Base-by-base conservation (phyloP, 2,888 invertebrate genomes). In the Ischnura elegans region DNA sequence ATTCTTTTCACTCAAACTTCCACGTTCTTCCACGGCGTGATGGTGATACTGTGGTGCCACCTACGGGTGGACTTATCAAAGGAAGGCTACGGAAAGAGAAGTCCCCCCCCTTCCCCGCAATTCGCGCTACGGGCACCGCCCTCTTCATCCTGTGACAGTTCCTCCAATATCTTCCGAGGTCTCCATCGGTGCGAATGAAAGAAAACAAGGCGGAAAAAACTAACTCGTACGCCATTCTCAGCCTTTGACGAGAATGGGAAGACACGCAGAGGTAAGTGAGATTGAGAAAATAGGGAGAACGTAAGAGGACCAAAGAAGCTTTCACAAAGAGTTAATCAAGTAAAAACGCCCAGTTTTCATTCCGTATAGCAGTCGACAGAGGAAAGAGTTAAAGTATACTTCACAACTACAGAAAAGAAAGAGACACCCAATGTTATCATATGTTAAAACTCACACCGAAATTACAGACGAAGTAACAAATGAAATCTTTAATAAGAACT, bases 101-200 rank as follows among this genome's bases (percentile, higher is more conserved):
- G 61, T 4, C 61, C n/a, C 6, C 19, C 61, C 61, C 61, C n/a
- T 4, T n/a, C n/a, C 6, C 19, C 61, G n/a, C 61, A 61, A 19
- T 61, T n/a, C n/a, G 5, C 61, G n/a, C n/a, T 61, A 6, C 25
- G 61, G n/a, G 61, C 61, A 25, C 76, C 76, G 76, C 76, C 76
- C 36, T 13, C 13, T 76, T 76, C 36, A 29, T 76, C 36, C 76
- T 13, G 76, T 76, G 76, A 76, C 76, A 76, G 29, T 5, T 76
- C 76, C 76, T 36, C 76, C 76, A 36, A 76, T 76, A 76, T 36
- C 25, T 76, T 16, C 36, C 36, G 76, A 76, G 25, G 76, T 36
- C 76, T 76, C 76, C 76, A 76, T 76, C 76, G 76, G n/a, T 8
- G 76, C 76, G 76, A 36, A 36, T 36, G 36, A 76, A 76, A 76